Evolutionary conservation across 2,113 vertebrate species (phyloP).

Genomic region (Syngnathus floridae): DNA sequence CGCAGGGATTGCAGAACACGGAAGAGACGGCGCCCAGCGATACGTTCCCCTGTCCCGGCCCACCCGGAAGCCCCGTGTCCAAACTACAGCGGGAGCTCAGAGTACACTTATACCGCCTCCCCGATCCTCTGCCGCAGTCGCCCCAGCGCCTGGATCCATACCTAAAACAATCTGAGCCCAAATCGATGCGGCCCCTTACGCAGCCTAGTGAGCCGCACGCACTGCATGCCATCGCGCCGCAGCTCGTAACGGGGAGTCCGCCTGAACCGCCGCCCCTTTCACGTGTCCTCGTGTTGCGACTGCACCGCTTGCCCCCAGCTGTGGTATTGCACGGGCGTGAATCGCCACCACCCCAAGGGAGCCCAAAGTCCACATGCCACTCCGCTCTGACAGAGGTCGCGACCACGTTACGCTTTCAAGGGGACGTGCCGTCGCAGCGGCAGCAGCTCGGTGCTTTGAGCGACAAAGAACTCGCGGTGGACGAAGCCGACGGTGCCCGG

Average conservation of each 20-base stretch:
- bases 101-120: conserved; percentile 62
- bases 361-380: not conserved
- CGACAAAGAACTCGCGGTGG: conserved; percentile 18
- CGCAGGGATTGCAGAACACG: conserved; percentile 57
- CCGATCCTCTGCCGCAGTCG: conserved; percentile 56
- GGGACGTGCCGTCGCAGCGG: conserved; percentile 16
- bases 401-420: conserved; percentile 35
- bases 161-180: conserved; percentile 11
- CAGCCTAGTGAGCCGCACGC: conserved; percentile 17
- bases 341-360: conserved; percentile 5
- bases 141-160: conserved; percentile 16
- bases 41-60: conserved; percentile 43
- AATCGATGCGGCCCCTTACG: conserved; percentile 20
- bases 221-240: conserved; percentile 8
- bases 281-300: conserved; percentile 30
- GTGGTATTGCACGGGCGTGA: conserved; percentile 18
- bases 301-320: conserved; percentile 49
- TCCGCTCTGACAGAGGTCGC: conserved; percentile 15
- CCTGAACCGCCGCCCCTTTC: not conserved
- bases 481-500: conserved; percentile 7
- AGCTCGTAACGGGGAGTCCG: not conserved
- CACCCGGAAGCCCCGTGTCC: conserved; percentile 43
- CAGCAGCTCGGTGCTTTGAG: conserved; percentile 11
- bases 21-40: conserved; percentile 50
- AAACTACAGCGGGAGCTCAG: conserved; percentile 53